Percentiles rank a stretch among this genome's conserved stretches.
These are phyloP conservation scores for Timandra comae DNA, from an alignment of 2,888 invertebrate genomes.

Conservation along the genomic window DNA sequence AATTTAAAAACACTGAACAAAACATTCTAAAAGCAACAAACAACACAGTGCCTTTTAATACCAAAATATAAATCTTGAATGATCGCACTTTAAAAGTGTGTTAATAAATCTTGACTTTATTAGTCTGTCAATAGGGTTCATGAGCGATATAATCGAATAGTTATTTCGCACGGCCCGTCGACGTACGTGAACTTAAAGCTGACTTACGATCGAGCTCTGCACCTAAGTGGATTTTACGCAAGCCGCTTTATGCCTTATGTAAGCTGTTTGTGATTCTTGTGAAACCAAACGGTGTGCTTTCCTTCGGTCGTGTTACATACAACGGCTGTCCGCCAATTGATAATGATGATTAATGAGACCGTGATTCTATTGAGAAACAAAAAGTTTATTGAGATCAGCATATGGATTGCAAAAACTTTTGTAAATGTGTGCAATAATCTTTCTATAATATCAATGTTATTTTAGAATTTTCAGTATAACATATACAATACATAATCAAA, in stretches of 20 bases:
- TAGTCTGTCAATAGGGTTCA: slow-evolving; percentile 30
- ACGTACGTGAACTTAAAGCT: slow-evolving; percentile 60
- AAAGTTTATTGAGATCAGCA: too few species aligned
- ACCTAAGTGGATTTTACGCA: slow-evolving; percentile 65
- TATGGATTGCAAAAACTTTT: too few species aligned
- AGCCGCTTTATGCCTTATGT: slow-evolving; percentile 55
- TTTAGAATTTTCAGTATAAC: too few species aligned
- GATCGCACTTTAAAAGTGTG: slow-evolving; percentile 14
- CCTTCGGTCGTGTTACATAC: slow-evolving; percentile 45
- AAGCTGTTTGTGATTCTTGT: slow-evolving; percentile 64
- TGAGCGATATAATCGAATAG: slow-evolving; percentile 38
- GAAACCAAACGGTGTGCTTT: slow-evolving; percentile 58
- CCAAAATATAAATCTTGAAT: slow-evolving; percentile 11
- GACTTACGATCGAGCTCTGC: slow-evolving; percentile 48
- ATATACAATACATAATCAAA: too few species aligned
- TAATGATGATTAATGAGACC: slow-evolving; percentile 45
- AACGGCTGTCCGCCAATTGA: slow-evolving; percentile 43
- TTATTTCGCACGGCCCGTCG: slow-evolving; percentile 46
- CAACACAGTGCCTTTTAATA: too few species aligned
- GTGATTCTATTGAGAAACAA: slow-evolving; percentile 30
- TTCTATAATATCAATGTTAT: too few species aligned
- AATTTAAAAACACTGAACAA: slow-evolving; percentile 5
- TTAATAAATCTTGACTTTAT: slow-evolving; percentile 20
- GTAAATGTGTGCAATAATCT: too few species aligned
- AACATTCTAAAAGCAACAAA: slow-evolving; percentile 1